Percentiles rank a stretch among this genome's conserved stretches.
Conservation (phyloP, 2,113 vertebrate species). For the Malaclemys terrapin region DNA sequence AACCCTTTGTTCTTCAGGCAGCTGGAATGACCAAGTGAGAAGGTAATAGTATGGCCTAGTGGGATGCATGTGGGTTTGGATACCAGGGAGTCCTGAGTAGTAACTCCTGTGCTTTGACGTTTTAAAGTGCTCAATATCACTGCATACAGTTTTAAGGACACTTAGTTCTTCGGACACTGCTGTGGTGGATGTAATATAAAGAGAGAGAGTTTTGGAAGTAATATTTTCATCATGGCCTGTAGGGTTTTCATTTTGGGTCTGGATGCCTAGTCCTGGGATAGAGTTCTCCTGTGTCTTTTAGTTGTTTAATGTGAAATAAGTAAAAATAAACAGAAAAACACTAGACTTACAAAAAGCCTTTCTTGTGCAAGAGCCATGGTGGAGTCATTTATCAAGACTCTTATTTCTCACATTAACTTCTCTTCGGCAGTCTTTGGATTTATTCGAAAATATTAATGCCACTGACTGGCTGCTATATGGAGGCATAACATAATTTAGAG, state of each 20-base stretch:
- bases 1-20: background rate
- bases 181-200: background rate
- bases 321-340: background rate
- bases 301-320: background rate
- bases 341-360: background rate
- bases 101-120: background rate
- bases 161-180: background rate
- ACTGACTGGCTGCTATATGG: background rate
- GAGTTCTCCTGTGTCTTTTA: background rate
- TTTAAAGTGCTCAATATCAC: background rate
- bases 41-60: background rate
- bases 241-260: background rate
- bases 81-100: background rate
- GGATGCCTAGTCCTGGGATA: background rate
- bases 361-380: background rate
- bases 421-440: background rate
- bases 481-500: background rate
- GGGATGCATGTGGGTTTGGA: background rate
- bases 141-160: background rate
- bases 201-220: rapidly evolving
- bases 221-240: background rate
- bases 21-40: background rate
- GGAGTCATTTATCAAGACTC: background rate
- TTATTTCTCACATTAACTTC: background rate
- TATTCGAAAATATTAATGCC: conserved; percentile 55